phyloP scores from a whole-genome alignment of 1,140 invertebrate genomes.

The Drosophila pachea region DNA sequence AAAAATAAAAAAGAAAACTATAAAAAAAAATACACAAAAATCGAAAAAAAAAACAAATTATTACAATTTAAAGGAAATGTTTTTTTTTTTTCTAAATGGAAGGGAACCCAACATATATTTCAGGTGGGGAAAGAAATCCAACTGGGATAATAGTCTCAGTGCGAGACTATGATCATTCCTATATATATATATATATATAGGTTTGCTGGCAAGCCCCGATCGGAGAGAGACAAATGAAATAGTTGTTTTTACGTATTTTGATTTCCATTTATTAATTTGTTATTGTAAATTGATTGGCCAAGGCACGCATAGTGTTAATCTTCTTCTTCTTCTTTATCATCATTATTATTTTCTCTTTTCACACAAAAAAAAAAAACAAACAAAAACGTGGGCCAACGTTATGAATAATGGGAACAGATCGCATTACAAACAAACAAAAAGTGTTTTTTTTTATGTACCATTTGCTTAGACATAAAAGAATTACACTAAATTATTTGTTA shows the following conservation, averaged over 20 bases:
- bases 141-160: too few species aligned
- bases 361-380: constrained; percentile 38
- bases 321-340: constrained; percentile 21
- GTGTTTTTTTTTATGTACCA: constrained; percentile 51
- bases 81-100: too few species aligned
- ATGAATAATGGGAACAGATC: constrained; percentile 28
- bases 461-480: constrained; percentile 51
- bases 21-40: constrained; percentile 39
- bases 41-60: constrained; percentile 65
- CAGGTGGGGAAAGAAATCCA: too few species aligned
- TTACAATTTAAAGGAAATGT: constrained; percentile 49
- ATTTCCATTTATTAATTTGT: constrained; percentile 71
- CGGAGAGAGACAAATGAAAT: neutral
- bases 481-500: constrained; percentile 73
- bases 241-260: constrained; percentile 50
- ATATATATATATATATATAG: too few species aligned
- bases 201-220: neutral
- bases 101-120: neutral
- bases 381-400: constrained; percentile 36
- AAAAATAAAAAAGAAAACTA: constrained; percentile 55
- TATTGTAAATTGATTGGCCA: constrained; percentile 72
- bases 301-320: constrained; percentile 59
- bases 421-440: constrained; percentile 57
- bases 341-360: constrained; percentile 5
- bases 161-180: too few species aligned